phyloP scores from a whole-genome alignment of 92 coral and sea anemone genomes.

The Palythoa heliodiscus region DNA sequence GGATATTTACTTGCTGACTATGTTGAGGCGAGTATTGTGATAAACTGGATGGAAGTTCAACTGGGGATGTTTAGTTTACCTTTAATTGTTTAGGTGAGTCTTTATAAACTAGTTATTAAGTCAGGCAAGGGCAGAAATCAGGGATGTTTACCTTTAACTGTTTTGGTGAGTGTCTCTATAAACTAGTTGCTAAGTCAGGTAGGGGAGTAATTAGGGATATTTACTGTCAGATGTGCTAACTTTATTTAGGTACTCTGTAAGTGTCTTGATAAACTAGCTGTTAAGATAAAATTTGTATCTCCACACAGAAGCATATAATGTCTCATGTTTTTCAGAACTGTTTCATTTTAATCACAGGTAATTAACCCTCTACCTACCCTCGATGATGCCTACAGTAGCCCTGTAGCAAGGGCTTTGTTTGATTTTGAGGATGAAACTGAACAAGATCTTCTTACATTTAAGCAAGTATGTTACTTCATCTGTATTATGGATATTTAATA shows the following conservation, averaged over 20 bases:
- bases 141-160: slow-evolving; percentile 89
- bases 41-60: not conserved
- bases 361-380: slow-evolving; percentile 82
- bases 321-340: not conserved
- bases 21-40: slow-evolving; percentile 65
- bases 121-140: slow-evolving; percentile 53
- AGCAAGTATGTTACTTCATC: slow-evolving; percentile 60
- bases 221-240: slow-evolving; percentile 52
- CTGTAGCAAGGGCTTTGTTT: slow-evolving; percentile 93
- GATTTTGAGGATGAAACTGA: slow-evolving; percentile 98
- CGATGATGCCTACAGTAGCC: slow-evolving; percentile 71
- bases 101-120: not conserved
- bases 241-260: slow-evolving; percentile 71
- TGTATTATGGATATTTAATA: too few species aligned
- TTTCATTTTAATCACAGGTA: slow-evolving; percentile 53
- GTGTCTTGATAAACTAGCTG: not conserved
- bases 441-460: slow-evolving; percentile 86
- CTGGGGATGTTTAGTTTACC: slow-evolving; percentile 65
- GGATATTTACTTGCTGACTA: slow-evolving; percentile 90
- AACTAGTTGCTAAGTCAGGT: not conserved
- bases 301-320: not conserved
- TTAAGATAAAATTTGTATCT: not conserved
- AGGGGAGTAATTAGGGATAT: not conserved
- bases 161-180: slow-evolving; percentile 54
- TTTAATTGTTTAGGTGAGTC: slow-evolving; percentile 76